Conservation (phyloP, 2,888 invertebrate species). For the Melanostoma mellinum region DNA sequence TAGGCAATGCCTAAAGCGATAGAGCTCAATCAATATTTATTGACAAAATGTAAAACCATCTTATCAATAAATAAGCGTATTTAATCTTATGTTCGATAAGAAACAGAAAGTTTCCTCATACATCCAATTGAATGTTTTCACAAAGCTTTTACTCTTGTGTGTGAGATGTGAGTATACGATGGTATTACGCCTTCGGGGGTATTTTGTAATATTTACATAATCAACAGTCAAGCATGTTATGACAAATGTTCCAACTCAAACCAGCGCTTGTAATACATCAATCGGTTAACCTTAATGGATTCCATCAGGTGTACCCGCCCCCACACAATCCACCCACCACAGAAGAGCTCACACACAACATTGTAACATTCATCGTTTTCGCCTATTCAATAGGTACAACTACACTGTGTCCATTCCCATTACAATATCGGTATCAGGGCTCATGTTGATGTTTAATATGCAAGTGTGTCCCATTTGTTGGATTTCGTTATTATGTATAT, state of each 20-base stretch:
- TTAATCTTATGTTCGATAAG: too few relatives aligned
- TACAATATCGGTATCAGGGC: not conserved
- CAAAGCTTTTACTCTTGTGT: too few relatives aligned
- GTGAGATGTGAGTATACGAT: not conserved
- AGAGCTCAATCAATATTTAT: too few relatives aligned
- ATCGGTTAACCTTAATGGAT: slow-evolving; percentile 71
- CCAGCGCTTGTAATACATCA: slow-evolving; percentile 66
- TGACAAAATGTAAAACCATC: too few relatives aligned
- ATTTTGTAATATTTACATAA: slow-evolving; percentile 71
- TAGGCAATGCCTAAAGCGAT: too few relatives aligned
- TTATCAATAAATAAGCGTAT: too few relatives aligned
- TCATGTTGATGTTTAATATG: slow-evolving; percentile 68
- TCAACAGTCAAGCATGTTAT: slow-evolving; percentile 67
- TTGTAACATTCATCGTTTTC: slow-evolving; percentile 19
- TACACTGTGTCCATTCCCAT: slow-evolving; percentile 41
- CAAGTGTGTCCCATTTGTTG: slow-evolving; percentile 64
- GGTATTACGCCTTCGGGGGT: slow-evolving; percentile 38
- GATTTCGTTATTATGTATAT: slow-evolving; percentile 47
- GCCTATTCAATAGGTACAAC: slow-evolving; percentile 9
- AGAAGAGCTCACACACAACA: not conserved
- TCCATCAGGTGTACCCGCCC: slow-evolving; percentile 41
- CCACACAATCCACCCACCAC: not conserved
- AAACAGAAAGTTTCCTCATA: too few relatives aligned
- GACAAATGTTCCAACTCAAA: slow-evolving; percentile 69
- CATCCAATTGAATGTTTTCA: too few relatives aligned